Evolutionary conservation across 2,888 invertebrate species (phyloP).

Genomic region (Folsomia manolachei): DNA sequence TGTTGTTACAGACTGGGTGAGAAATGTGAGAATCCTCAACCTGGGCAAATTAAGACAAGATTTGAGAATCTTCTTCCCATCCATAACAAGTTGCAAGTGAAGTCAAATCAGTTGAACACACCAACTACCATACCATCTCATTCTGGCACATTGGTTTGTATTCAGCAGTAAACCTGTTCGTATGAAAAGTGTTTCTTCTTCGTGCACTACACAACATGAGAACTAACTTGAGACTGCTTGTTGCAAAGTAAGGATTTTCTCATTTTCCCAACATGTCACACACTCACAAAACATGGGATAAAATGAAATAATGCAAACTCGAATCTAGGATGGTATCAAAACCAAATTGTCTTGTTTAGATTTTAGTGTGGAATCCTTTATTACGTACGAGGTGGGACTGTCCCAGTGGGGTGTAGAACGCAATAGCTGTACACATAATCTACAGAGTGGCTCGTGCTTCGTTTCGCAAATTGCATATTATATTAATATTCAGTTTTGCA

Average conservation of each 20-base stretch:
- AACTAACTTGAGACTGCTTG: too few species aligned
- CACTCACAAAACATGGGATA: neutral
- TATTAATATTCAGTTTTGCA: neutral
- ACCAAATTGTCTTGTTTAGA: neutral
- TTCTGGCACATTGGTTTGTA: neutral
- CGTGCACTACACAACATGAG: neutral
- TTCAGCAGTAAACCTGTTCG: neutral
- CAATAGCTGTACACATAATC: neutral
- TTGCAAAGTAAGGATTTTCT: neutral
- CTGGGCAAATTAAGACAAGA: slow-evolving; percentile 1
- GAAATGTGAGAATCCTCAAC: neutral
- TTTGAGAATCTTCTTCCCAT: neutral
- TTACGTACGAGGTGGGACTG: neutral
- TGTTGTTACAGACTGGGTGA: neutral
- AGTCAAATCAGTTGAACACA: neutral
- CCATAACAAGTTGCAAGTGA: neutral
- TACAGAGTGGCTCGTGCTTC: neutral
- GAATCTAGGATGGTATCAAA: neutral
- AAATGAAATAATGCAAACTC: neutral
- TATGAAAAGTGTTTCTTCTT: neutral
- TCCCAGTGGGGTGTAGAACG: neutral
- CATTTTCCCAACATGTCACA: neutral
- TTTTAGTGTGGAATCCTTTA: neutral
- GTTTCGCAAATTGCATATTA: neutral
- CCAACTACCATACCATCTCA: neutral